A percentile compares a stretch with the other conserved stretches of the same genome.
Conservation (phyloP, 1,140 invertebrate species). For the Drosophila watanabei region DNA sequence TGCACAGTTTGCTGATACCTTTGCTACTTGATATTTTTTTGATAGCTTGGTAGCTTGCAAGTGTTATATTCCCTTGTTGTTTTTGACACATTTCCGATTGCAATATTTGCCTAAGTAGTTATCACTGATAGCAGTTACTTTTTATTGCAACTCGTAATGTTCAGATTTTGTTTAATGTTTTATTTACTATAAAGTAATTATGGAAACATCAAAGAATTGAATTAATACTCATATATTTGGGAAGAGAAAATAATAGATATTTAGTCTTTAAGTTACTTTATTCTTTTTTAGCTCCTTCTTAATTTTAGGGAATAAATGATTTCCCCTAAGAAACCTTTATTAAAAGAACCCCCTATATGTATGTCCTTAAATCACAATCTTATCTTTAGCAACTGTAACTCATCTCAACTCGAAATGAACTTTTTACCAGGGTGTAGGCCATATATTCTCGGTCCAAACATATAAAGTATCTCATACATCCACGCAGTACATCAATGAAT, state of each 20-base stretch:
- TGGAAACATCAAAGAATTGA: neutral
- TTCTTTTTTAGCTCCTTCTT: too few relatives aligned
- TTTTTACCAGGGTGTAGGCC: slow-evolving; percentile 19
- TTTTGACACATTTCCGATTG: slow-evolving; percentile 36
- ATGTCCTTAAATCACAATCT: slow-evolving; percentile 15
- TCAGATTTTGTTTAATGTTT: neutral
- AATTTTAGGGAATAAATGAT: too few relatives aligned
- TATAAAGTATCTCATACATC: slow-evolving; percentile 39
- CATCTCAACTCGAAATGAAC: slow-evolving; percentile 13
- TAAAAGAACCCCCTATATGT: neutral
- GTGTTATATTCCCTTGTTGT: slow-evolving; percentile 25
- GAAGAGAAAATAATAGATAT: neutral
- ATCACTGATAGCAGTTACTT: neutral
- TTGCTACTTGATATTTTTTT: slow-evolving; percentile 17
- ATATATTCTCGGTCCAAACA: slow-evolving; percentile 18
- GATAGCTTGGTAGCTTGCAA: neutral
- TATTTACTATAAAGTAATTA: neutral
- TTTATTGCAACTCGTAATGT: neutral
- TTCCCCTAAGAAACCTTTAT: neutral
- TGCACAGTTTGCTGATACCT: slow-evolving; percentile 12
- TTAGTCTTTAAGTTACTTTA: neutral
- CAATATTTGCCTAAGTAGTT: slow-evolving; percentile 28
- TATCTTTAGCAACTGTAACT: slow-evolving; percentile 3
- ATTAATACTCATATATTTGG: neutral
- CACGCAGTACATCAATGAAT: slow-evolving; percentile 81